Evolutionary conservation across 2,888 invertebrate species (phyloP).

Genomic region (Drosophila infuscata): DNA sequence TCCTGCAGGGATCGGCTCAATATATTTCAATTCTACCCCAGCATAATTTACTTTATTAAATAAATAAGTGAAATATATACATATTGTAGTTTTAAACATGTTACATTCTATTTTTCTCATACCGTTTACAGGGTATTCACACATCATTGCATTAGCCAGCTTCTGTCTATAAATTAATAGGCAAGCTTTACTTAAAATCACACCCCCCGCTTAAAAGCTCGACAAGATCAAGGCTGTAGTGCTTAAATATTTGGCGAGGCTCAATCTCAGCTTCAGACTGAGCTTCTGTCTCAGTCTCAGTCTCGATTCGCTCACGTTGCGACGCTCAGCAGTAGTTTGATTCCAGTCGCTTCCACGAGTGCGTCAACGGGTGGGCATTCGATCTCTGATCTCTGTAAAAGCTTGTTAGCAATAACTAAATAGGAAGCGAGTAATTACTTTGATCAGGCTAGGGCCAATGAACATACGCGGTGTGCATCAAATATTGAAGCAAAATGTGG

Average conservation of each 20-base stretch:
- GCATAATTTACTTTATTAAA: not conserved
- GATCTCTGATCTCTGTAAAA: slow-evolving; percentile 38
- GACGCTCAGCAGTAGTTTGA: slow-evolving; percentile 45
- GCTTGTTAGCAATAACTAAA: slow-evolving; percentile 40
- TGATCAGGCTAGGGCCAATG: slow-evolving; percentile 16
- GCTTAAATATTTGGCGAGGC: slow-evolving; percentile 39
- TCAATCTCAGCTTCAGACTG: slow-evolving; percentile 26
- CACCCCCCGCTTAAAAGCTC: slow-evolving; percentile 56
- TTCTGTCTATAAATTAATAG: not conserved
- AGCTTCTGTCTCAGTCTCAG: not conserved
- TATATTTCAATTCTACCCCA: not conserved
- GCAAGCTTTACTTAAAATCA: slow-evolving; percentile 36
- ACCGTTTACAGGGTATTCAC: slow-evolving; percentile 10
- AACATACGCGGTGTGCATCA: slow-evolving; percentile 26
- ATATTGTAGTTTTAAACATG: not conserved
- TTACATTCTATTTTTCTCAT: not conserved
- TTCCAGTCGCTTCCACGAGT: slow-evolving; percentile 53
- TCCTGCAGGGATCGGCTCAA: not conserved
- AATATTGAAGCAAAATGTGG: slow-evolving; percentile 16
- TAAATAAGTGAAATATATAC: not conserved
- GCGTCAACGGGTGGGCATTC: slow-evolving; percentile 38
- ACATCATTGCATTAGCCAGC: not conserved
- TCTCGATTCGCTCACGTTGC: slow-evolving; percentile 1
- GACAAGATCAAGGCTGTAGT: slow-evolving; percentile 65
- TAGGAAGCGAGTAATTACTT: slow-evolving; percentile 62